These are phyloP conservation scores for Morelia viridis DNA, from an alignment of 2,797 vertebrate genomes.

Conservation along the genomic window DNA sequence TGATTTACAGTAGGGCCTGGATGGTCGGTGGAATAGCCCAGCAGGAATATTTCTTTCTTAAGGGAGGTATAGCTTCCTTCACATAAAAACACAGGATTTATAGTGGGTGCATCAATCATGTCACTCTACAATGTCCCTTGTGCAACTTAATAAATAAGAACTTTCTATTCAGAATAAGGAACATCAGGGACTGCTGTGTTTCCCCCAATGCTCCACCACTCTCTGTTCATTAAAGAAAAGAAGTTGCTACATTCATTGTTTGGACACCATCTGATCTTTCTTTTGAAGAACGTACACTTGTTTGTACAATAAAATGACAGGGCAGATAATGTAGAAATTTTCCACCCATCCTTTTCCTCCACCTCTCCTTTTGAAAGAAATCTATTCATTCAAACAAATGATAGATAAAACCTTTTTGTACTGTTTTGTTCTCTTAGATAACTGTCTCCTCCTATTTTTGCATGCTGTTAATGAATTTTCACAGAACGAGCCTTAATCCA, in stretches of 20 bases:
- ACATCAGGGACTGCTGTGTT: not conserved
- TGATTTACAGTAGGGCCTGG: not conserved
- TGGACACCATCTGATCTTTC: slow-evolving; percentile 29
- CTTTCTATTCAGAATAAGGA: not conserved
- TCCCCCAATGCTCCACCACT: too few relatives aligned
- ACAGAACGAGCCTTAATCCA: slow-evolving; percentile 53
- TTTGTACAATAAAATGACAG: slow-evolving; percentile 64
- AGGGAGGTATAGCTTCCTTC: too few relatives aligned
- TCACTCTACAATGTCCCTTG: not conserved
- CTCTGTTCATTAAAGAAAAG: not conserved
- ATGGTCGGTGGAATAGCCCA: not conserved
- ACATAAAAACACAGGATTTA: not conserved
- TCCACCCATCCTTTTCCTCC: not conserved
- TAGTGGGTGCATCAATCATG: not conserved
- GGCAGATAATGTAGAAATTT: slow-evolving; percentile 47
- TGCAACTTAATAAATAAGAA: not conserved
- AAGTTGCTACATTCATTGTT: slow-evolving; percentile 8
- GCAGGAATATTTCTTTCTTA: not conserved
- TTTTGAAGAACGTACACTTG: slow-evolving; percentile 39
- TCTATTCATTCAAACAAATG: slow-evolving; percentile 59
- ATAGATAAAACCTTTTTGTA: slow-evolving; percentile 55
- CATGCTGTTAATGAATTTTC: slow-evolving; percentile 57
- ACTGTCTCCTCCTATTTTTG: slow-evolving; percentile 32
- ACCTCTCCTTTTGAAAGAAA: slow-evolving; percentile 45
- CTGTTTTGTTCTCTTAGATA: slow-evolving; percentile 47